These are phyloP conservation scores for Chaetodon auriga DNA, from an alignment of 2,113 vertebrate species.

Conservation along the genomic window DNA sequence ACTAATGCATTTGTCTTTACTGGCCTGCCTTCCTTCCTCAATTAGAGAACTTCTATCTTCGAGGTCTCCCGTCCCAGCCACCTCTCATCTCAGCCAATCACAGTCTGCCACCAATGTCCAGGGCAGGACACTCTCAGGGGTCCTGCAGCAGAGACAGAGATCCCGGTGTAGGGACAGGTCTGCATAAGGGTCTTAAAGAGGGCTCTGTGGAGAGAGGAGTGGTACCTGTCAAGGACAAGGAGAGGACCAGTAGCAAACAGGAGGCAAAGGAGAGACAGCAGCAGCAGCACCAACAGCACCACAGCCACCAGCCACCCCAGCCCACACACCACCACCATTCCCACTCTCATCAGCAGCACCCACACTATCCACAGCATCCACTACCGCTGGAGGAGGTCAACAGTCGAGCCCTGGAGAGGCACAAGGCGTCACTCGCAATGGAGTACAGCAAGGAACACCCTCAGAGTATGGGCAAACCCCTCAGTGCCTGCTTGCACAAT, in stretches of 20 bases:
- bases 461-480: conserved; percentile 86
- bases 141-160: conserved; percentile 94
- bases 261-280: conserved; percentile 88
- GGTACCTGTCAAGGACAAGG: conserved; percentile 89
- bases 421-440: conserved; percentile 87
- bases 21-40: conserved; percentile 41
- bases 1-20: conserved; percentile 52
- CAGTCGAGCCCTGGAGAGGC: conserved; percentile 86
- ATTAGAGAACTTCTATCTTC: conserved; percentile 97
- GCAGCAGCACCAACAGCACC: conserved; percentile 76
- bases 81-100: conserved; percentile 92
- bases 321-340: conserved; percentile 87
- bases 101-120: conserved; percentile 90
- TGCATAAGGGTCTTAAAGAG: conserved; percentile 90
- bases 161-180: conserved; percentile 77
- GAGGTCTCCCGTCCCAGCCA: conserved; percentile 94
- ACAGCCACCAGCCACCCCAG: conserved; percentile 85
- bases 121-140: conserved; percentile 87
- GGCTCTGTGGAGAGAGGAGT: conserved; percentile 86
- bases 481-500: conserved; percentile 92
- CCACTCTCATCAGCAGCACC: conserved; percentile 86
- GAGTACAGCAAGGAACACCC: conserved; percentile 90
- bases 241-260: conserved; percentile 86
- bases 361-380: conserved; percentile 79
- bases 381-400: conserved; percentile 85